Evolutionary conservation across 2,888 invertebrate genomes (phyloP), one percentile per base, ranked within the genome.

Genomic region (Brachypalpus laphriformis): DNA sequence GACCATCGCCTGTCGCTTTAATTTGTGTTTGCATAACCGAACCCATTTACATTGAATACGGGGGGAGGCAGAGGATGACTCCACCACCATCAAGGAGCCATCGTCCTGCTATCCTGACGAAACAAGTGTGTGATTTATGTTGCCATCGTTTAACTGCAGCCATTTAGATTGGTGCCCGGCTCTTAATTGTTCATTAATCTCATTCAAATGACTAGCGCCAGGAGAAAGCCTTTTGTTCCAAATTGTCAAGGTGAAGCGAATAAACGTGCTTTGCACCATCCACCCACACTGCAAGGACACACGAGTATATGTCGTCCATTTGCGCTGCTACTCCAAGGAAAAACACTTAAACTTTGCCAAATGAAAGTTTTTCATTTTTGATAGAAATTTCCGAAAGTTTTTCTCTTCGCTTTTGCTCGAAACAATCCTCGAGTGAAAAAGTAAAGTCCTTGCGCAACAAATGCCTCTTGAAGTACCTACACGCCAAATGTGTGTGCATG

Each of bases 181-280:
- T 81, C 65, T 75, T 85, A 85, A 85, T 85, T 85, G 85, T 81
- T 85, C 85, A 85, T 85, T 85, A 85, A 85, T 85, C 81, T 85
- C 81, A 71, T 85, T 76, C 81, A 85, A 76, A 81, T 85, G 85
- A 76, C 81, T 85, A 85, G 75, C 85, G 70, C 70, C 75, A 75
- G 4, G 22, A 0, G 31, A n/a, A n/a, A 34, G 11, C 14, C 25
- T 37, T 56, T 66, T 75, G 49, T 76, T 76, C 49, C 40, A 51
- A 72, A 72, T 61, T 65, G 61, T 66, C 85, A 85, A 85, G 85
- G 85, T 85, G 59, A 81, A 75, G 61, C 70, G 75, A 63, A 68
- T 54, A 75, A 81, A 56, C 45, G 74, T 75, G 54, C 66, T 57
- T 71, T 68, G 28, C 70, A 45, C 42, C 66, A 40, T 51, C 28